A percentile compares a stretch with the other conserved stretches of the same genome.
phyloP scores from a whole-genome alignment of 1,140 invertebrate genomes.

The Dreissena rostriformis region DNA sequence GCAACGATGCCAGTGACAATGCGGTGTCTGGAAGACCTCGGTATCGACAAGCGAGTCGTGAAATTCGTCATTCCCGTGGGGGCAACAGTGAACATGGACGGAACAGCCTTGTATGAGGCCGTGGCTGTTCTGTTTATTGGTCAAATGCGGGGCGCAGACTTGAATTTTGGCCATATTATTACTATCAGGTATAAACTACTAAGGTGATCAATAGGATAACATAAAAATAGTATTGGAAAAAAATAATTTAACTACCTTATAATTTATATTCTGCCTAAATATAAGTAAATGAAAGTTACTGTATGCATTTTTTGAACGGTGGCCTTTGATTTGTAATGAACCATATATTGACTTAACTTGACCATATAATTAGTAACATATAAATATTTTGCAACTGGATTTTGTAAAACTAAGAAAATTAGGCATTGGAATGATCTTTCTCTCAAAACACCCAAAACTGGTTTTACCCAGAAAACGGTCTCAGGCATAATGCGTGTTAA shows the following conservation, averaged over 20 bases:
- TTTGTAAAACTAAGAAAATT: too few relatives aligned
- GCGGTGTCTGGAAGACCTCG: constrained; percentile 93
- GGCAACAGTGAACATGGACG: constrained; percentile 96
- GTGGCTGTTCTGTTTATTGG: constrained; percentile 97
- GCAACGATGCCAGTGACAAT: constrained; percentile 86
- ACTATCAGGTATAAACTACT: constrained; percentile 89
- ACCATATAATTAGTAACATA: too few relatives aligned
- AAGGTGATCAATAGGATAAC: neutral
- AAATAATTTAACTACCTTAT: neutral
- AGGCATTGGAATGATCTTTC: too few relatives aligned
- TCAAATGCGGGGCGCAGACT: constrained; percentile 89
- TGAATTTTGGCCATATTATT: constrained; percentile 90
- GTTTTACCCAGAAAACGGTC: too few relatives aligned
- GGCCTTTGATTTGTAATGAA: too few relatives aligned
- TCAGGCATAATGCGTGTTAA: too few relatives aligned
- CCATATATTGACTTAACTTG: too few relatives aligned
- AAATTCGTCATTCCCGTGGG: constrained; percentile 82
- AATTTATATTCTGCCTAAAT: neutral
- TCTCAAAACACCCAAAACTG: too few relatives aligned
- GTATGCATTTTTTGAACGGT: neutral
- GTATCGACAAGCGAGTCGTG: constrained; percentile 88
- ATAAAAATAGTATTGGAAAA: neutral
- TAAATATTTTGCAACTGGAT: too few relatives aligned
- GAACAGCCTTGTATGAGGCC: constrained; percentile 96
- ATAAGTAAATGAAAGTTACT: neutral